Conservation (phyloP, 1,140 invertebrate species). For the Aricia agestis region DNA sequence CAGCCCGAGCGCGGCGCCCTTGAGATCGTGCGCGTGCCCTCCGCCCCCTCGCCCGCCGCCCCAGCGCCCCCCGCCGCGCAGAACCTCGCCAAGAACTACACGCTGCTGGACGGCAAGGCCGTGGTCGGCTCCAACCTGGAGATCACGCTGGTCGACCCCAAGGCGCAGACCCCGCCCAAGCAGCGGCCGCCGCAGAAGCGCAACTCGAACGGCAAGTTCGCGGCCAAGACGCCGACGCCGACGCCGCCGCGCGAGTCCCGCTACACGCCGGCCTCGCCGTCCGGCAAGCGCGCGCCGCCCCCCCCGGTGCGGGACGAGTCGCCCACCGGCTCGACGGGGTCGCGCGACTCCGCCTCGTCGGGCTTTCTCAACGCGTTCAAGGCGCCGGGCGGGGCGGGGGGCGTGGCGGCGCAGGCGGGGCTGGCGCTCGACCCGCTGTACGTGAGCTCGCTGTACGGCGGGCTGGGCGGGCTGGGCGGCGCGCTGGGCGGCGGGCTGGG, state of each 20-base stretch:
- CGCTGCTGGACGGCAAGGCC: conserved; percentile 51
- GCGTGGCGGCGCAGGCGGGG: conserved; percentile 31
- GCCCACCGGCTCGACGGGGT: conserved; percentile 38
- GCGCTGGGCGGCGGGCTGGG: conserved; percentile 57
- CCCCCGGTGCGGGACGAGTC: conserved; percentile 45
- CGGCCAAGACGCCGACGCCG: conserved; percentile 57
- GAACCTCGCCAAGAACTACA: conserved; percentile 63
- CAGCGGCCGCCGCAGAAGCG: conserved; percentile 55
- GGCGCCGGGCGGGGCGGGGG: conserved; percentile 34
- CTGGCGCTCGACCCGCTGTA: conserved; percentile 56
- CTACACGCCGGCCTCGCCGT: conserved; percentile 35
- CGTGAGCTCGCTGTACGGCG: conserved; percentile 58
- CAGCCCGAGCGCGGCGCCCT: conserved; percentile 51
- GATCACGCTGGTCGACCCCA: conserved; percentile 77
- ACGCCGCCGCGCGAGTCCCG: conserved; percentile 43
- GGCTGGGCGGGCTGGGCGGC: conserved; percentile 11
- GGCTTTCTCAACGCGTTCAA: conserved; percentile 40
- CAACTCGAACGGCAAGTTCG: conserved; percentile 66
- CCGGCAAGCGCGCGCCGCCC: conserved; percentile 26
- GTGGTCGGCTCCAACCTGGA: conserved; percentile 77
- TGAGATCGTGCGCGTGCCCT: conserved; percentile 72
- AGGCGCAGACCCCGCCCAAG: conserved; percentile 49
- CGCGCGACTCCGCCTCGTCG: conserved; percentile 34
- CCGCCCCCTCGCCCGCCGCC: conserved; percentile 37
- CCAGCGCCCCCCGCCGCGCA: conserved; percentile 39